Percentiles rank a stretch among this genome's conserved stretches.
phyloP scores from a whole-genome alignment of 1,140 invertebrate genomes.

The Leptopilina clavipes region DNA sequence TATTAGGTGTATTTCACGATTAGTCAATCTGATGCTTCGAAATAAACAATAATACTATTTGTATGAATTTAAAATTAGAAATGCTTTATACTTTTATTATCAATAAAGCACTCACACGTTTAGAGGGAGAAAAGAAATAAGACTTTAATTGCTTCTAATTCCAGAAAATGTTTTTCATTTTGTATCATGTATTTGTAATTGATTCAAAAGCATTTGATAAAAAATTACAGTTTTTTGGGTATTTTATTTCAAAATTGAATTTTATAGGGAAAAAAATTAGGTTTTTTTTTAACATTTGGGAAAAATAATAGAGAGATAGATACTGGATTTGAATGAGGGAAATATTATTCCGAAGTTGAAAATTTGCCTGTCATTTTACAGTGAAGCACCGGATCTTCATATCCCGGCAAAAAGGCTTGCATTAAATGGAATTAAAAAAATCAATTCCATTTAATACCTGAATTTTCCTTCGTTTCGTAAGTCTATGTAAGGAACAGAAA shows the following conservation, averaged over 20 bases:
- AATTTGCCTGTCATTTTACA: slow-evolving; percentile 21
- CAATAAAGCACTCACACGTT: not conserved
- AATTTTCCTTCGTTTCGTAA: too few relatives aligned
- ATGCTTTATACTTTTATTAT: not conserved
- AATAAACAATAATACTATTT: not conserved
- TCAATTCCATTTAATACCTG: too few relatives aligned
- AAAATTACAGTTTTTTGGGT: too few relatives aligned
- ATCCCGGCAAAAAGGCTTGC: too few relatives aligned
- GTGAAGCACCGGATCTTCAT: slow-evolving; percentile 36
- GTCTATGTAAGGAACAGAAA: too few relatives aligned
- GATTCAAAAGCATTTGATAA: too few relatives aligned
- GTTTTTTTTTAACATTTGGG: not conserved
- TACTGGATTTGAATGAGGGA: not conserved
- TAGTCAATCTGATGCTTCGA: slow-evolving; percentile 6
- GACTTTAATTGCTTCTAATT: not conserved
- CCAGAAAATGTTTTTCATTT: not conserved
- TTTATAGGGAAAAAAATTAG: too few relatives aligned
- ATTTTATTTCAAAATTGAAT: too few relatives aligned
- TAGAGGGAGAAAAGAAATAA: not conserved
- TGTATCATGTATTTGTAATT: not conserved
- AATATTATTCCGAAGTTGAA: not conserved
- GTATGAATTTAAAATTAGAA: not conserved
- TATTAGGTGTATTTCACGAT: slow-evolving; percentile 14
- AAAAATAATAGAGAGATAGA: not conserved
- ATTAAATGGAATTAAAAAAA: too few relatives aligned